Conservation (phyloP, 2,888 invertebrate species). For the Seira ritae region DNA sequence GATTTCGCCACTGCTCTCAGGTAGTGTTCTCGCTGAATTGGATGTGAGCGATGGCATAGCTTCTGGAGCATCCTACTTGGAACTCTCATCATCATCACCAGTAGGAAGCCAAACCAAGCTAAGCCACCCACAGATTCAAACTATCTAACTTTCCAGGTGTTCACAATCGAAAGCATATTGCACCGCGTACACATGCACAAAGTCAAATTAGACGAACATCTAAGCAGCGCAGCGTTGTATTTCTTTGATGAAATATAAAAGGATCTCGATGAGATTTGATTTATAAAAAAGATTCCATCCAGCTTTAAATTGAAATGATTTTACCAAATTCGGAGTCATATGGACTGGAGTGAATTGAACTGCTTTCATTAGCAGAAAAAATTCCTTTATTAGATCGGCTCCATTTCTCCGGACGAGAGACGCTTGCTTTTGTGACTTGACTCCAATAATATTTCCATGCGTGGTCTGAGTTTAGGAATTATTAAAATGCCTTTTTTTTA, state of each 20-base stretch:
- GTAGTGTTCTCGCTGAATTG: not conserved
- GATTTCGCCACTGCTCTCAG: conserved; percentile 49
- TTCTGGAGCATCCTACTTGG: not conserved
- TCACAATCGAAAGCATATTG: not conserved
- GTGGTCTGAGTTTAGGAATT: not conserved
- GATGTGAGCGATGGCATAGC: not conserved
- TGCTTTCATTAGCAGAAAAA: not conserved
- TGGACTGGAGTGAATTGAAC: conserved; percentile 12
- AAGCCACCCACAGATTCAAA: conserved; percentile 53
- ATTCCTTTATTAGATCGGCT: not conserved
- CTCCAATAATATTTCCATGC: not conserved
- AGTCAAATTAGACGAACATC: not conserved
- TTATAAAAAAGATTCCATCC: not conserved
- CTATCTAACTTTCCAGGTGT: conserved; percentile 43
- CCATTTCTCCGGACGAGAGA: not conserved
- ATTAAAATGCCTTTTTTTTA: conserved; percentile 1
- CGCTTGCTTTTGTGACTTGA: not conserved
- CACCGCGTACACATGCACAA: not conserved
- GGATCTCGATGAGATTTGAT: not conserved
- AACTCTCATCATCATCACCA: conserved; percentile 6
- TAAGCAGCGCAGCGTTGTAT: too few species aligned
- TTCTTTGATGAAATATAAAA: not conserved
- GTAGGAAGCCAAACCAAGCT: conserved; percentile 39
- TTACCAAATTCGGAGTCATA: conserved; percentile 20
- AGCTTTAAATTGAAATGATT: not conserved